Base-by-base conservation (phyloP, 2,113 vertebrate genomes). In the Channa argus region DNA sequence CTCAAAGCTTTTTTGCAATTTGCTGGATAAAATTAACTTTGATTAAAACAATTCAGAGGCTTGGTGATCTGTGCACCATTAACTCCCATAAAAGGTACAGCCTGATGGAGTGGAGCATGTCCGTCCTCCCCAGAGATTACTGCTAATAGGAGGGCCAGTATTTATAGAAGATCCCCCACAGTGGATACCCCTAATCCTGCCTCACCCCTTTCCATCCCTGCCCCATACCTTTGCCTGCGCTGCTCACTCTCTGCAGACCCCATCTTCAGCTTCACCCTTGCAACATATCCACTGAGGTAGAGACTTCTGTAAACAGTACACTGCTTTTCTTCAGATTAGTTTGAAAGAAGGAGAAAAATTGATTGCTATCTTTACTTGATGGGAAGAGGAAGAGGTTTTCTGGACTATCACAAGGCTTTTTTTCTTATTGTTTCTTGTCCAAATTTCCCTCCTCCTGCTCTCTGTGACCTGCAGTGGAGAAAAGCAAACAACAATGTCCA, bases 81-180 rank as follows among this genome's bases (percentile, higher is more conserved):
- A 86, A 82, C 85, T 86, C 82, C 94, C 94, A 90, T 95, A 95
- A 94, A 95, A 94, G 94, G 94, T 92, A 74, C 77, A 86, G 86
- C 84, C 74, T 68, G 88, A 89, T 84, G 87, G 82, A 85, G 77
- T 43, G 74, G 76, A 86, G 89, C 84, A 61, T 85, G 87, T 69
- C 73, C 71, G 74, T 86, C 90, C 82, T 92, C 93, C 91, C 90
- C 61, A 36, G 93, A 93, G 94, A 91, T 90, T 88, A 85, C n/a
- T 9, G 49, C 92, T 94, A 94, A 94, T 93, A 92, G 87, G 91
- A 87, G 84, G 77, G 81, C 63, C 72, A 66, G 92, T 95, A 95
- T 95, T 95, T 95, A 95, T 95, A 95, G 94, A 91, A 78, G 88
- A 82, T 54, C 86, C 81, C 86, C 89, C 74, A 74, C 80, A 74